Evolutionary conservation across 2,888 invertebrate species (phyloP), one percentile per base, ranked within the genome.

Genomic region (Nomada flava): DNA sequence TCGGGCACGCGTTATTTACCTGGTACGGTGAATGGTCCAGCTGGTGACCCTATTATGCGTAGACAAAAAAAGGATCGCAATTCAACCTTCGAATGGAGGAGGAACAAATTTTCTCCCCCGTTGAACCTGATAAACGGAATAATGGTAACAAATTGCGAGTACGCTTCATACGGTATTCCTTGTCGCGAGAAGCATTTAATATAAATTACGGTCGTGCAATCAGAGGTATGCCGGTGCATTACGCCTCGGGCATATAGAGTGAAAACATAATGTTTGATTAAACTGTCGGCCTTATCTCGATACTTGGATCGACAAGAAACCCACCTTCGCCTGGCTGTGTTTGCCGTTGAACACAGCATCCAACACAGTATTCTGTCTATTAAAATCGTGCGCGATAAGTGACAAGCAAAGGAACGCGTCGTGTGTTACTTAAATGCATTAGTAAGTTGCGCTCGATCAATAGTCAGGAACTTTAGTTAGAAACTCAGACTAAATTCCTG

Each of bases 201-300:
- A 74, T 65, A 75, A 77, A 85, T 85, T 77, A 75, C 79, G 36
- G 68, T 79, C 72, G 75, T 79, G 86, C 79, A 75, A 79, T 85
- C 67, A 44, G n/a, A n/a, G 50, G 52, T 9, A 10, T 11, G 26
- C 44, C 20, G 60, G 26, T 13, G 42, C 20, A 47, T 57, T 57
- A 20, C 42, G 47, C 36, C 55, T 13, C 53, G 11, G 53, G 47
- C 23, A 15, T 23, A 26, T 29, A 13, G 44, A 62, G 76, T 86
- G 76, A 74, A 81, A 86, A 69, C 70, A 59, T 80, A 80, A 75
- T 72, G 87, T 82, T 86, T 75, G 76, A 84, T 86, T 87, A 77
- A 77, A 84, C 74, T 63, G 72, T 81, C 69, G 55, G 57, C 7
- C 23, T 52, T 80, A 82, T 77, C 77, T 52, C 1, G 69, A 65